A percentile compares a stretch with the other conserved stretches of the same genome.
Evolutionary conservation across 1,140 invertebrate genomes (phyloP).

Genomic region (Camponotus pennsylvanicus): DNA sequence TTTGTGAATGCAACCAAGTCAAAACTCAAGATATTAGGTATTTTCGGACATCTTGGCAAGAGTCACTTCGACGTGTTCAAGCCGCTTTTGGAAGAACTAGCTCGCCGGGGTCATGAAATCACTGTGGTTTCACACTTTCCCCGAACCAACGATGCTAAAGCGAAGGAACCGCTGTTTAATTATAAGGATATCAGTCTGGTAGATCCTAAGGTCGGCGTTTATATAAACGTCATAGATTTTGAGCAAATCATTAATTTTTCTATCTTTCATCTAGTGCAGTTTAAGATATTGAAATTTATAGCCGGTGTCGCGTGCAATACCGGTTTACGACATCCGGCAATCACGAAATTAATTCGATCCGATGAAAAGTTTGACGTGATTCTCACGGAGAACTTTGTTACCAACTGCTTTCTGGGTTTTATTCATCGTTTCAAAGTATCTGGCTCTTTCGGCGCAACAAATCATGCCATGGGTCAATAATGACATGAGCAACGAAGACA

Average conservation of each 20-base stretch:
- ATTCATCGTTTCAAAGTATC: constrained; percentile 84
- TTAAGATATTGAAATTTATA: constrained; percentile 42
- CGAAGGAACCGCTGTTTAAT: constrained; percentile 83
- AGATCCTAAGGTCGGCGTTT: constrained; percentile 61
- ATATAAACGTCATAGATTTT: constrained; percentile 82
- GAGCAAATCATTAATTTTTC: neutral
- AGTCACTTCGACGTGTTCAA: constrained; percentile 91
- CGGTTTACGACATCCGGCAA: constrained; percentile 85
- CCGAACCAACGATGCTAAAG: constrained; percentile 70
- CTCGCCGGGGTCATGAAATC: constrained; percentile 89
- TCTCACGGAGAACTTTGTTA: constrained; percentile 89
- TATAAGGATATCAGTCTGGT: constrained; percentile 87
- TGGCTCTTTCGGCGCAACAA: constrained; percentile 87
- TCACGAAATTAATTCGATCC: constrained; percentile 85
- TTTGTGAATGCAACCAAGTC: neutral
- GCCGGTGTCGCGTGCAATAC: constrained; percentile 82
- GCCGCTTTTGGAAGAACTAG: constrained; percentile 88
- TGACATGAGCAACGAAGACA: constrained; percentile 87
- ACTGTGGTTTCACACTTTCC: constrained; percentile 90
- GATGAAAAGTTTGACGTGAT: constrained; percentile 88
- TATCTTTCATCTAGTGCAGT: neutral
- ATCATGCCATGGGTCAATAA: constrained; percentile 88
- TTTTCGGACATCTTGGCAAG: constrained; percentile 89
- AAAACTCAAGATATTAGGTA: constrained; percentile 87
- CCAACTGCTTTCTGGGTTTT: constrained; percentile 89